These are phyloP conservation scores for Caenorhabditis doughertyi DNA, from an alignment of 2,888 invertebrate genomes.

Conservation along the genomic window DNA sequence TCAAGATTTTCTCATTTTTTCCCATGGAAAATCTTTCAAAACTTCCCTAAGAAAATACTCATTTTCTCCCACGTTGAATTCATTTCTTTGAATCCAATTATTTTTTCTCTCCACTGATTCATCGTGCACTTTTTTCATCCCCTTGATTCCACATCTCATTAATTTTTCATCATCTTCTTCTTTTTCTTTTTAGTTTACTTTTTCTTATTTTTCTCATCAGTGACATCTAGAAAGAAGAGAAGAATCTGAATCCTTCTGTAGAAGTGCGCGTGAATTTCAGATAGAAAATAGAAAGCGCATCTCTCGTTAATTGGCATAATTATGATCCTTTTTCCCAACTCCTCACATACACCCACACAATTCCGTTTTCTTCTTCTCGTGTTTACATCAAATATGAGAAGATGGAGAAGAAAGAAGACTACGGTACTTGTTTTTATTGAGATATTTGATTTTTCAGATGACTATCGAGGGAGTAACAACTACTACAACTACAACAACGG, in stretches of 20 bases:
- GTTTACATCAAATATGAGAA: constrained; percentile 56
- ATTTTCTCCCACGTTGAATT: constrained; percentile 20
- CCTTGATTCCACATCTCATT: constrained; percentile 46
- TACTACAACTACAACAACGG: constrained; percentile 50
- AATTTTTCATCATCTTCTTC: constrained; percentile 46
- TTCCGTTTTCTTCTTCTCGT: constrained; percentile 28
- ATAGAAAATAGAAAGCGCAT: constrained; percentile 31
- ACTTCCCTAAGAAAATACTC: not conserved
- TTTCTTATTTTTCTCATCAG: not conserved
- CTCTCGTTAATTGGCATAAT: constrained; percentile 57
- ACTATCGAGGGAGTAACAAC: constrained; percentile 59
- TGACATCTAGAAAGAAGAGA: constrained; percentile 1
- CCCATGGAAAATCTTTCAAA: not conserved
- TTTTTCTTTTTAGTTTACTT: constrained; percentile 4
- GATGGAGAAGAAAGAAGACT: constrained; percentile 8
- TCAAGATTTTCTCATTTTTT: not conserved
- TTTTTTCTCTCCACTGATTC: constrained; percentile 41
- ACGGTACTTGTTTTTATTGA: constrained; percentile 46
- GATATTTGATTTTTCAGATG: constrained; percentile 59
- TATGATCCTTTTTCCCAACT: constrained; percentile 25
- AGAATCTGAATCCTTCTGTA: not conserved
- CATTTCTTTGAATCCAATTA: constrained; percentile 36
- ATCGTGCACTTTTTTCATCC: constrained; percentile 37
- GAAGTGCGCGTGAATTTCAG: constrained; percentile 37
- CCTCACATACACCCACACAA: constrained; percentile 24